phyloP scores from a whole-genome alignment of 2,113 vertebrate genomes.

The Pogonocichla stellata region DNA sequence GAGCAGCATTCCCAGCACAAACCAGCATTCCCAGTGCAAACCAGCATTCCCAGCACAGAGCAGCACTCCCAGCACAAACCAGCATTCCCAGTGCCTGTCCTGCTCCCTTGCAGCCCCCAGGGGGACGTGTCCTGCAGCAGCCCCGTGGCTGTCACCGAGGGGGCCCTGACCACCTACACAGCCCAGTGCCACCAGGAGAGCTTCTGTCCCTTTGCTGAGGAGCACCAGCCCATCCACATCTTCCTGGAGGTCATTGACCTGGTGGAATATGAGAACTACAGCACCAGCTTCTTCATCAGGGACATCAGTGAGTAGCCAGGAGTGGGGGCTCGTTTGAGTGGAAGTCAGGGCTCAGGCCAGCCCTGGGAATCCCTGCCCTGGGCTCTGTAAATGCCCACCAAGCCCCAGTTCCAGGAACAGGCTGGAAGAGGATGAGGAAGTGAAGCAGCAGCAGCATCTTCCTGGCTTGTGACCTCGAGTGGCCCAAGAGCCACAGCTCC shows the following conservation, averaged over 20 bases:
- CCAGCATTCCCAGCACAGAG: too few relatives aligned
- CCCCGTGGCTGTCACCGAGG: not conserved
- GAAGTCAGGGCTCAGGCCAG: not conserved
- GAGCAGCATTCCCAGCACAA: too few relatives aligned
- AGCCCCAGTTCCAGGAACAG: slow-evolving; percentile 11
- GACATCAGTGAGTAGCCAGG: slow-evolving; percentile 70
- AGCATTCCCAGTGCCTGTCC: not conserved
- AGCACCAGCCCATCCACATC: slow-evolving; percentile 57
- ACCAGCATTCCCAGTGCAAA: not conserved
- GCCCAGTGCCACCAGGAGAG: slow-evolving; percentile 54
- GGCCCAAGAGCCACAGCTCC: not conserved
- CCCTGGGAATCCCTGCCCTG: slow-evolving; percentile 10
- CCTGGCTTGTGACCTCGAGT: not conserved
- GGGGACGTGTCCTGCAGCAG: slow-evolving; percentile 56
- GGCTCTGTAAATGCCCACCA: not conserved
- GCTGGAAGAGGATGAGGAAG: not conserved
- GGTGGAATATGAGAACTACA: slow-evolving; percentile 73
- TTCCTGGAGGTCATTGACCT: slow-evolving; percentile 56
- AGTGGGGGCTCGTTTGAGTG: not conserved
- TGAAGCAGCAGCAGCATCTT: slow-evolving; percentile 6
- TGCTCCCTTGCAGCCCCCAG: slow-evolving; percentile 5
- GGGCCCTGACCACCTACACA: not conserved
- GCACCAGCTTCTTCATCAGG: slow-evolving; percentile 74
- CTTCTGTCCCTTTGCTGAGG: slow-evolving; percentile 70
- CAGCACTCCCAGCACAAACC: too few relatives aligned